Percentiles rank a stretch among this genome's conserved stretches.
These are phyloP conservation scores for Chaetops frenatus DNA, from an alignment of 2,113 vertebrate species.

Conservation along the genomic window DNA sequence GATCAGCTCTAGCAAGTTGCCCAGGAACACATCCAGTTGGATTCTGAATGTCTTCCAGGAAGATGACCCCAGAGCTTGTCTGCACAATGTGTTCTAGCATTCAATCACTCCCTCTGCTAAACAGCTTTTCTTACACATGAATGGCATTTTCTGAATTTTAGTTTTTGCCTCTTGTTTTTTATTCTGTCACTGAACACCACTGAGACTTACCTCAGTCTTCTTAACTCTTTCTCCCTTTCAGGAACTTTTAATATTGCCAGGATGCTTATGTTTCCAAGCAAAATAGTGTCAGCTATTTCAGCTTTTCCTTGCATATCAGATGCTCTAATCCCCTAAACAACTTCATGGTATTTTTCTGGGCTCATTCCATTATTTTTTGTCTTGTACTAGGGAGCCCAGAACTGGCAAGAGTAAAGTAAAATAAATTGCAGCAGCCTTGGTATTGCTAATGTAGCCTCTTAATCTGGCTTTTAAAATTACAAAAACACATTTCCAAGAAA, in stretches of 20 bases:
- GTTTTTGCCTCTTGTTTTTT: not conserved
- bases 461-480: not conserved
- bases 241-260: not conserved
- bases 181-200: not conserved
- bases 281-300: not conserved
- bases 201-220: not conserved
- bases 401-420: not conserved
- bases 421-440: not conserved
- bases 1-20: not conserved
- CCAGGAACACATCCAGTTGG: not conserved
- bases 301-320: not conserved
- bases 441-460: not conserved
- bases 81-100: fast-evolving
- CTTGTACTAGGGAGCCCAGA: not conserved
- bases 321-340: not conserved
- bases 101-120: not conserved
- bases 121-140: not conserved
- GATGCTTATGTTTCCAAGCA: not conserved
- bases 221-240: not conserved
- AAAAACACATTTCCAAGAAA: not conserved
- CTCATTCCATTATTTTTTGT: not conserved
- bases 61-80: not conserved
- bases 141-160: not conserved
- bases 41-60: not conserved
- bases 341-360: not conserved